Conservation (phyloP, 2,113 vertebrate species). For the Leucopternis melanops region DNA sequence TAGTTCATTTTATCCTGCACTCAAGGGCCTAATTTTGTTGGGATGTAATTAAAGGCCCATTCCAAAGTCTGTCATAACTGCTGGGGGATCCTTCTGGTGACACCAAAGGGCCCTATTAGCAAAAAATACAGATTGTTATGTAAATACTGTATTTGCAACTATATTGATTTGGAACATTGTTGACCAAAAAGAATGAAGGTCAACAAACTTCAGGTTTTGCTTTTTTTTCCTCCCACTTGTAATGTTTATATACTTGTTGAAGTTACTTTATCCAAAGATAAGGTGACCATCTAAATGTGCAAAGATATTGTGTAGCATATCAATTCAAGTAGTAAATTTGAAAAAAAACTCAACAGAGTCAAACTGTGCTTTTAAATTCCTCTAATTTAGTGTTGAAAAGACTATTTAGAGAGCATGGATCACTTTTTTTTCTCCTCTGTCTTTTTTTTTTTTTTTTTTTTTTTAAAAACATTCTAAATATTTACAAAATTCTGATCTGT, state of each 20-base stretch:
- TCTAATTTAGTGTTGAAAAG: not conserved
- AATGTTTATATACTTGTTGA: not conserved
- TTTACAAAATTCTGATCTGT: too few relatives aligned
- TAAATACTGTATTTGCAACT: not conserved
- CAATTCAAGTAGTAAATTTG: not conserved
- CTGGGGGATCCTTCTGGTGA: not conserved
- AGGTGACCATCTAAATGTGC: not conserved
- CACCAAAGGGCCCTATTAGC: not conserved
- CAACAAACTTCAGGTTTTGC: not conserved
- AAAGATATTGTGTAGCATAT: not conserved
- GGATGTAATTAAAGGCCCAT: not conserved
- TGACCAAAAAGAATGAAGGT: not conserved
- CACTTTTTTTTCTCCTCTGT: fast-evolving
- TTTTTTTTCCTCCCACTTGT: not conserved
- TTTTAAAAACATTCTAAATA: too few relatives aligned
- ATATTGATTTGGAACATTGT: not conserved
- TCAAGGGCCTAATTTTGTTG: not conserved
- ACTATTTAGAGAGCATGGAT: not conserved
- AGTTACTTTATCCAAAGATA: not conserved
- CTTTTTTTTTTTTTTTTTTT: too few relatives aligned
- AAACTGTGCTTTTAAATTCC: not conserved
- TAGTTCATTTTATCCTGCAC: not conserved
- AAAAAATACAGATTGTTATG: not conserved
- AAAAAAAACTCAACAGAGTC: not conserved
- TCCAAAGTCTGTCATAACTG: not conserved